phyloP scores from a whole-genome alignment of 2,888 invertebrate species.

The Apodemia hepburni region DNA sequence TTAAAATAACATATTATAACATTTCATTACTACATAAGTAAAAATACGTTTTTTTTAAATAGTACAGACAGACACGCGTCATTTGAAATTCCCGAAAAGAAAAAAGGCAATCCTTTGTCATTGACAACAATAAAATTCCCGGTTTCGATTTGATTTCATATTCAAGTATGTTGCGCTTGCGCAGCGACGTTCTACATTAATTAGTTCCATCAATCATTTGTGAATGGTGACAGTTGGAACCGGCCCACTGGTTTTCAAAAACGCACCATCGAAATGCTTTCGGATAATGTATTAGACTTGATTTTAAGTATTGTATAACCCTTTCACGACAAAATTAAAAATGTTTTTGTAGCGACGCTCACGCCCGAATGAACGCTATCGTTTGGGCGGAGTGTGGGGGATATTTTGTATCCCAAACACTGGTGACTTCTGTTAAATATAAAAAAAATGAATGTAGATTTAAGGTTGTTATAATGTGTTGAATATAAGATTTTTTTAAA shows the following conservation, averaged over 20 bases:
- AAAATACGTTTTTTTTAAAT: neutral
- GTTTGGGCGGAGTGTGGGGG: slow-evolving; percentile 56
- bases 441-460: neutral
- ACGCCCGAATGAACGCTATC: slow-evolving; percentile 44
- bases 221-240: slow-evolving; percentile 62
- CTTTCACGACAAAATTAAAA: slow-evolving; percentile 47
- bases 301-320: slow-evolving; percentile 67
- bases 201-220: slow-evolving; percentile 76
- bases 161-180: slow-evolving; percentile 57
- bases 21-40: too few relatives aligned
- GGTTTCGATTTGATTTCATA: slow-evolving; percentile 50
- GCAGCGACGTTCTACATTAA: slow-evolving; percentile 64
- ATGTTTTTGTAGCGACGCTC: slow-evolving; percentile 34
- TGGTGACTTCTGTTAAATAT: slow-evolving; percentile 16
- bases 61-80: neutral
- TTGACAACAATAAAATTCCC: slow-evolving; percentile 44
- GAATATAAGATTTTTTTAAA: too few relatives aligned
- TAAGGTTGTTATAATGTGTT: too few relatives aligned
- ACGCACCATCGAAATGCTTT: slow-evolving; percentile 45
- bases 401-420: slow-evolving; percentile 51
- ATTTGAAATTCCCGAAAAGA: slow-evolving; percentile 31
- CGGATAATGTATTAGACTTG: slow-evolving; percentile 67
- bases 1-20: too few relatives aligned
- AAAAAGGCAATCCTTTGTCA: slow-evolving; percentile 49
- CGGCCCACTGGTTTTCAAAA: slow-evolving; percentile 66